phyloP scores from a whole-genome alignment of 2,888 invertebrate species.

The Linhomoeus sp. region DNA sequence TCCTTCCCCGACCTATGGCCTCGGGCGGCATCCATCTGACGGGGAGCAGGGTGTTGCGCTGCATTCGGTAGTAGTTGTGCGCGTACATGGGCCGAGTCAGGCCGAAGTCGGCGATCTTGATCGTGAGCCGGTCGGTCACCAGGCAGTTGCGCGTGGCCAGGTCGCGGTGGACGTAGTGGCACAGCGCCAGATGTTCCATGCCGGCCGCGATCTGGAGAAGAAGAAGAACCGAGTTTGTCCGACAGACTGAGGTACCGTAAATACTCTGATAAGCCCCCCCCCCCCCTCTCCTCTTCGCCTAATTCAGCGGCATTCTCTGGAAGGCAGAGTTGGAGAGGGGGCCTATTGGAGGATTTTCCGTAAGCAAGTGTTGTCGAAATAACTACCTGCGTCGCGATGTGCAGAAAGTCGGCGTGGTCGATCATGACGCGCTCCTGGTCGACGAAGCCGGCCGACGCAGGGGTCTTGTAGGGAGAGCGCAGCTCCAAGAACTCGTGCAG shows the following conservation, averaged over 20 bases:
- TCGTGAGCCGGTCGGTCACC: slow-evolving; percentile 74
- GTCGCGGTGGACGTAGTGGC: slow-evolving; percentile 89
- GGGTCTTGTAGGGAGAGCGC: slow-evolving; percentile 51
- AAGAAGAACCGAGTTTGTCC: too few species aligned
- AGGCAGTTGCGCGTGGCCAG: slow-evolving; percentile 86
- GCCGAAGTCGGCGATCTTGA: slow-evolving; percentile 94
- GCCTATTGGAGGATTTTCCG: slow-evolving; percentile 34
- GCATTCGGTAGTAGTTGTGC: slow-evolving; percentile 61
- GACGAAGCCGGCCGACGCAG: slow-evolving; percentile 36
- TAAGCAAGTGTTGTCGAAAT: slow-evolving; percentile 52
- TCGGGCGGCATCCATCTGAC: background rate
- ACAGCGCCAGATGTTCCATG: slow-evolving; percentile 42
- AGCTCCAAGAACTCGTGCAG: slow-evolving; percentile 81
- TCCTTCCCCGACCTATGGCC: background rate
- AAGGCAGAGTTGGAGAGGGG: too few species aligned
- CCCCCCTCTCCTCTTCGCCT: too few species aligned
- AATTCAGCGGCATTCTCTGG: too few species aligned
- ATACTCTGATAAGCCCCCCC: too few species aligned
- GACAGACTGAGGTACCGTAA: too few species aligned
- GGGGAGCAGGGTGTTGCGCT: background rate
- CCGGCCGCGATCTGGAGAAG: slow-evolving; percentile 56
- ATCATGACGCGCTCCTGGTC: slow-evolving; percentile 9
- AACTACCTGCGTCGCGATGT: slow-evolving; percentile 48
- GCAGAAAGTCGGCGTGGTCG: slow-evolving; percentile 49
- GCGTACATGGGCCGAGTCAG: slow-evolving; percentile 67